Evolutionary conservation across 2,113 vertebrate species (phyloP).

Genomic region (Benitochromis conjunctus): DNA sequence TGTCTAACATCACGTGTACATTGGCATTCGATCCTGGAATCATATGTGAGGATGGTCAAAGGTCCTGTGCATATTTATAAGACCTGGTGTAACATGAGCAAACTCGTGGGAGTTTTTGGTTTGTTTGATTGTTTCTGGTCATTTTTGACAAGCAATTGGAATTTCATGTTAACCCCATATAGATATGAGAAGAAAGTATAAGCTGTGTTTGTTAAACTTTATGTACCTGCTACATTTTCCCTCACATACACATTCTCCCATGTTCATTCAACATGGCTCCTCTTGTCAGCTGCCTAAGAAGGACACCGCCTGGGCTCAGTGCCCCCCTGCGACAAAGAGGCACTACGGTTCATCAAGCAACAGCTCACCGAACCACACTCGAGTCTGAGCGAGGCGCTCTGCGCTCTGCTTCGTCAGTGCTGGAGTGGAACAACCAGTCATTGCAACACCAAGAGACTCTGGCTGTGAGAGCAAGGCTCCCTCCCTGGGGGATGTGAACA

Average conservation of each 20-base stretch:
- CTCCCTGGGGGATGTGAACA: background rate
- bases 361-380: conserved; percentile 1
- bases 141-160: background rate
- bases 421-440: conserved; percentile 8
- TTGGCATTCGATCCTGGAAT: background rate
- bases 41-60: background rate
- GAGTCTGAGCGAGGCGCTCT: conserved; percentile 1
- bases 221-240: background rate
- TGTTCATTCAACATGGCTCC: background rate
- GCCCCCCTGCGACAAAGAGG: background rate
- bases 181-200: background rate
- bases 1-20: background rate
- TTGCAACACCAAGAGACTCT: background rate
- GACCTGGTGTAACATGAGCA: background rate
- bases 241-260: background rate
- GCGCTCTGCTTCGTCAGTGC: background rate
- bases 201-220: background rate
- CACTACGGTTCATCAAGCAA: background rate
- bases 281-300: background rate
- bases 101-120: background rate
- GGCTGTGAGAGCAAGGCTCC: background rate
- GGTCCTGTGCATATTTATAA: background rate
- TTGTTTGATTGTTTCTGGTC: background rate
- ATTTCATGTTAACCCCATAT: background rate
- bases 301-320: background rate